Evolutionary conservation across 2,113 vertebrate genomes (phyloP).

Genomic region (Notechis scutatus): DNA sequence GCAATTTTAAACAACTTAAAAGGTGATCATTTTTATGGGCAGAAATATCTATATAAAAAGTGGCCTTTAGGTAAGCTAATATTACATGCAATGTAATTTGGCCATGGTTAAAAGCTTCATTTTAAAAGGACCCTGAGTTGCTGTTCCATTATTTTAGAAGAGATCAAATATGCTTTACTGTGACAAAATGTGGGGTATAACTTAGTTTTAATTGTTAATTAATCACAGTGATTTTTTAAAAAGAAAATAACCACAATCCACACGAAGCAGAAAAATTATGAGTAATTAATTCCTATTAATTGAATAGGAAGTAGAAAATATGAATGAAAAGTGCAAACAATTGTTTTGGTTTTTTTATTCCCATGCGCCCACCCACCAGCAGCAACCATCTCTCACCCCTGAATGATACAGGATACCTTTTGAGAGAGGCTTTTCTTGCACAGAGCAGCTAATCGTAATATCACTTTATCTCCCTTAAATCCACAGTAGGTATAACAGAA

Average conservation of each 20-base stretch:
- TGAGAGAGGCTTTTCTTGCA: conserved; percentile 3
- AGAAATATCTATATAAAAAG: background rate
- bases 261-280: background rate
- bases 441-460: background rate
- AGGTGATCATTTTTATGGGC: background rate
- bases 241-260: background rate
- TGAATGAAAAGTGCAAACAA: background rate
- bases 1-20: background rate
- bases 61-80: background rate
- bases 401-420: background rate
- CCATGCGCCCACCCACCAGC: background rate
- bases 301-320: no score
- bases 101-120: background rate
- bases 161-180: background rate
- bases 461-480: background rate
- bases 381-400: background rate
- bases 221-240: background rate
- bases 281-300: background rate
- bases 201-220: background rate
- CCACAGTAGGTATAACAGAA: conserved; percentile 1
- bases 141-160: background rate
- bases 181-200: background rate
- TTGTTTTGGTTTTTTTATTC: background rate
- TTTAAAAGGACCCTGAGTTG: background rate
- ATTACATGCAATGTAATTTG: background rate